Base-by-base conservation (phyloP, 37 sponge, comb jelly and placozoan species). In the Spongia lamella region DNA sequence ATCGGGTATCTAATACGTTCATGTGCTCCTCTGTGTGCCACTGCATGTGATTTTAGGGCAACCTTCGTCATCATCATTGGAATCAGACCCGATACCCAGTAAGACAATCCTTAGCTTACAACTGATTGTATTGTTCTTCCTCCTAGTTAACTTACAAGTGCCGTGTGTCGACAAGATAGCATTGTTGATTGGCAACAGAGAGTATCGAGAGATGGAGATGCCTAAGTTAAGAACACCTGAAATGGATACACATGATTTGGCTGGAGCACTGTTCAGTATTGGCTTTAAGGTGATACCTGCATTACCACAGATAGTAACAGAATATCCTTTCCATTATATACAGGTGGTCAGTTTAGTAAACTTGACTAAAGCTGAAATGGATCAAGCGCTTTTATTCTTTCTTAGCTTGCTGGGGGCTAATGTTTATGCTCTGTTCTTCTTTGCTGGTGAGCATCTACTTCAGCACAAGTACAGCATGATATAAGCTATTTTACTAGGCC, bases 391-490 rank as follows among this genome's bases (percentile, higher is more conserved):
- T 30, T 53, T 80, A 35, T 88, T 83, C 84, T 92, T 92, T 78
- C 73, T 73, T 36, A 62, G 72, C 30, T 78, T 96, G 40, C 76
- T 96, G 31, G 88, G 88, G 32, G 73, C 79, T 39, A 92, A 92
- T 21, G 95, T 97, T 47, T 94, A 97, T 38, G 95, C 95, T 22
- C 69, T 97, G 71, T 94, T 97, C 93, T 97, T 94, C 88, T 97
- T 94, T 85, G 98, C 95, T 43, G 98, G 98, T 14, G 9, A 13
- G 47, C 47, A 43, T 43, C 47, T 43, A 13, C 47, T 9, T 43
- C 9, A 13, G 9, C 9, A 13, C 7, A 13, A 9, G 5, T 9
- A 43, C 9, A 43, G 47, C 9, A 43, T 5, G 9, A 13, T 9
- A 43, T 43, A 13, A 9, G 47, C 5, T 43, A 9, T 9, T n/a